phyloP scores from a whole-genome alignment of 2,888 invertebrate genomes.

The Drosophila cracens region DNA sequence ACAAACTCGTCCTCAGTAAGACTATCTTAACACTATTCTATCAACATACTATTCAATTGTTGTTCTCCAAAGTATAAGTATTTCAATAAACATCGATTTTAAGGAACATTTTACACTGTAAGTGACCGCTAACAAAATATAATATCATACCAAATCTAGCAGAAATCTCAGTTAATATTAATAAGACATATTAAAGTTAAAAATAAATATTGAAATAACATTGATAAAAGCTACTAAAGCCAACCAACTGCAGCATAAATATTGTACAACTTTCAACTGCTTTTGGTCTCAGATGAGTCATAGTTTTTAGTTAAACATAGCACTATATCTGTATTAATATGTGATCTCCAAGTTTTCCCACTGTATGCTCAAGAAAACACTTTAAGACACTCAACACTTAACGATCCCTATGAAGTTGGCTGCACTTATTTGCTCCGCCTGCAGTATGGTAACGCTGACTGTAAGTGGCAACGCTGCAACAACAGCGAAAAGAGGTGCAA shows the following conservation, averaged over 20 bases:
- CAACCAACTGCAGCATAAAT: not conserved
- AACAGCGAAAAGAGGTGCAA: constrained; percentile 49
- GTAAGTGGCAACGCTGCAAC: constrained; percentile 20
- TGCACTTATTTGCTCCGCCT: constrained; percentile 20
- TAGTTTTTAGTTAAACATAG: not conserved
- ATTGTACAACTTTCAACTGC: not conserved
- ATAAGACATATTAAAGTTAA: not conserved
- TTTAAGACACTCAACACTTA: constrained; percentile 17
- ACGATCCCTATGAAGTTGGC: constrained; percentile 27
- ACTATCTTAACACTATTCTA: not conserved
- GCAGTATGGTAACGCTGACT: constrained; percentile 27
- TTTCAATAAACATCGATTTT: not conserved
- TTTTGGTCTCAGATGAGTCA: not conserved
- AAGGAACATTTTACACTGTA: not conserved
- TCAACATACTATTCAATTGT: not conserved
- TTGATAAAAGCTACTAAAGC: not conserved
- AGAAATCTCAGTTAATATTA: not conserved
- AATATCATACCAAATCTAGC: not conserved
- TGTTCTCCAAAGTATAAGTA: not conserved
- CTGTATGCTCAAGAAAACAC: not conserved
- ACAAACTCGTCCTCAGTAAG: not conserved
- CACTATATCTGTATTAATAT: not conserved
- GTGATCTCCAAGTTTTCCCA: not conserved
- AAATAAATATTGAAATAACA: not conserved
- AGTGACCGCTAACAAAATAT: not conserved